Evolutionary conservation across 2,888 invertebrate species (phyloP), one percentile per base, ranked within the genome.

Genomic region (Orgyia antiqua): DNA sequence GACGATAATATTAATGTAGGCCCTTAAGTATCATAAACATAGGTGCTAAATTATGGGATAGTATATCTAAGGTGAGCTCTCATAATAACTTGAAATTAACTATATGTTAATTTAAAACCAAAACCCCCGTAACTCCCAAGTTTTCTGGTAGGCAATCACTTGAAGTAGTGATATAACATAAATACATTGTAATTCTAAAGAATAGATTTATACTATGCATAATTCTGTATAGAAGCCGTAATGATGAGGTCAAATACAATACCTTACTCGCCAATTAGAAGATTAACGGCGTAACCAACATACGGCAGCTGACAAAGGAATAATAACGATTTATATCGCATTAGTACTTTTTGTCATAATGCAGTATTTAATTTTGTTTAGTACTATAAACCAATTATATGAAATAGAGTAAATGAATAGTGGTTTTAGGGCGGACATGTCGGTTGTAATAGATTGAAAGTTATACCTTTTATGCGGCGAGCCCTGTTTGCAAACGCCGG

Each of bases 401-500:
- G 15, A 15, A 65, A 59, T 67, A 54, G 41, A 50, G 40, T 47
- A 57, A 67, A 66, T 59, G 62, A 60, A 63, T 63, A 62, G 54
- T 44, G 34, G 46, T 59, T 59, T 58, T 48, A 43, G 63, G 67
- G 71, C 68, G 67, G 68, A 67, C 58, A 65, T 67, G 63, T 62
- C 61, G 56, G 51, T 51, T 45, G 33, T 47, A 56, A 49, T 33
- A 48, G 42, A 57, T 55, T 57, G 42, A 45, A 55, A 48, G 49
- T 42, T 50, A 51, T 80, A 83, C 83, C 83, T 84, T 82, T 77
- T 66, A 68, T 69, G 68, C 76, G 71, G 73, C 64, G 70, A 62
- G 73, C 68, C 68, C 68, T 65, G 71, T 71, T 58, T 71, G 76
- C 72, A 58, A 77, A 80, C 79, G 79, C 78, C 78, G 83, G 80